Base-by-base conservation (phyloP, 2,113 vertebrate genomes). In the Lipophrys pholis region DNA sequence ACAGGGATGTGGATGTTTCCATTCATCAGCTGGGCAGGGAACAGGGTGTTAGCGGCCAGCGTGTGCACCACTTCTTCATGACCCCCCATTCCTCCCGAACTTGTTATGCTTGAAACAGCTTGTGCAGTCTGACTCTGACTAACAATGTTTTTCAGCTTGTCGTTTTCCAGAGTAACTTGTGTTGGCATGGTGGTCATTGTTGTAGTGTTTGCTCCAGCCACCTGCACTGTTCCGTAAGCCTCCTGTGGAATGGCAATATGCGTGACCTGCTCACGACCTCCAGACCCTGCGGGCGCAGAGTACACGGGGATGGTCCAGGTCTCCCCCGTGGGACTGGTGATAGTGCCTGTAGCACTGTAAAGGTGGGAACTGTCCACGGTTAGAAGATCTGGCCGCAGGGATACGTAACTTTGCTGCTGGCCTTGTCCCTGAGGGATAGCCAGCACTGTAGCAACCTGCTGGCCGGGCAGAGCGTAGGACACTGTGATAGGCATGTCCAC, bases 1-100 rank as follows among this genome's bases (percentile, higher is more conserved):
- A 99, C 97, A 36, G 98, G 98, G 95, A 99, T 99, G 95, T 99
- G 98, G 92, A 99, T 97, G 95, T 99, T 99, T 80, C 98, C 98
- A 85, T 99, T 99, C 97, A 99, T 99, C 82, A 99, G 96, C 93
- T 99, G 98, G 3, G 98, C 97, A 41, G 98, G 97, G 86, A 99
- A 99, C 77, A 99, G 80, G 4, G 90, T 85, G 80, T 91, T 91
- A 39, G 91, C 82, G 5, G 91, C 63, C 52, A 93, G 95, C 0
- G 97, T 98, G 90, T 99, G 98, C 90, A 99, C 96, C 82, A 99
- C 97, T 85, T 99, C 98, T 89, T 99, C 97, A 3, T 98, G 97
- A n/a, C 81, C 62, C 2, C 86, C 83, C 76, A 96, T 95, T 17
- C 62, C 88, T 16, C 78, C 96, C 73, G 96, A 94, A 14, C 86